Base-by-base conservation (phyloP, 2,113 vertebrate genomes). In the Lepidothrix coronata region DNA sequence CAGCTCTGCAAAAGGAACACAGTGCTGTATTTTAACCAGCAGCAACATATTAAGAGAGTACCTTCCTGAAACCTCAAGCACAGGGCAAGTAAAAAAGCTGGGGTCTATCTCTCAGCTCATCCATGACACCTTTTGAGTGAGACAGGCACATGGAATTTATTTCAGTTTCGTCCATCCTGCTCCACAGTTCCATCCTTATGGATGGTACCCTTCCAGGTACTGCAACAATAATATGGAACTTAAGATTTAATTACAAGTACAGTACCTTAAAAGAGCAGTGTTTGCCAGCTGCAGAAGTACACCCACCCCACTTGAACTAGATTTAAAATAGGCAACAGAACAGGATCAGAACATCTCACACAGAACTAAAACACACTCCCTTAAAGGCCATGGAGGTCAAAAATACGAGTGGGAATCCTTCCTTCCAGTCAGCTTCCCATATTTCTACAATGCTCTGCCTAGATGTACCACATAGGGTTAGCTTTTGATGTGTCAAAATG, bases 171-270 rank as follows among this genome's bases (percentile, higher is more conserved):
- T 31, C n/a, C 19, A 52, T n/a, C n/a, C 33, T 43, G 49, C 43
- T 25, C 37, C 54, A 43, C 25, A 43, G 25, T 28, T 57, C 11
- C 9, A 76, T 57, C 16, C 33, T 25, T 9, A 46, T 17, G 22
- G 51, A 8, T 28, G 51, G 51, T 52, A 52, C 25, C 14, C 51
- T 52, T 52, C 51, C 59, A 31, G 2, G 2, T 39, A 66, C 1
- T 0, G 1, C 27, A 82, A 44, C 19, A 54, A 35, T 18, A 48
- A 67, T 6, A 48, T 0, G 0, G 51, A 84, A 25, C 6, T 46
- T 27, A 22, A 78, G 48, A 88, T 35, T 85, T 65, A 8, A 9
- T 67, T 78, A 43, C 18, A 74, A 4, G 11, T 58, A 16, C 14
- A 55, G 33, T 23, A 15, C 21, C 5, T 1, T 27, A 11, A 16